Evolutionary conservation across 2,888 invertebrate genomes (phyloP), one percentile per base, ranked within the genome.

Genomic region (Aromia moschata): DNA sequence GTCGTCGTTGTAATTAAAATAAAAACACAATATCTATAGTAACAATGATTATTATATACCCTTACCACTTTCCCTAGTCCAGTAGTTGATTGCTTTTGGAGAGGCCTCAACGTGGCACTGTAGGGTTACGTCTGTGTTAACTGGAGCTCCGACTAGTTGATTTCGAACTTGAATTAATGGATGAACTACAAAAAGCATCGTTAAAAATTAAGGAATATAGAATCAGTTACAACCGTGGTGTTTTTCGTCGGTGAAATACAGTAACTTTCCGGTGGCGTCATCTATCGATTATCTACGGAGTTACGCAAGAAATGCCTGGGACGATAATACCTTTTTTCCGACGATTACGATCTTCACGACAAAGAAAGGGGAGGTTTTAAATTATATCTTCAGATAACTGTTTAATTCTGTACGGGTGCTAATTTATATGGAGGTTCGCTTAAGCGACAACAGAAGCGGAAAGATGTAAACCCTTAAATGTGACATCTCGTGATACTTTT

Each of bases 31-130:
- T n/a, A n/a, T n/a, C n/a, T n/a, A n/a, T n/a, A n/a, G n/a, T n/a
- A n/a, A n/a, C n/a, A n/a, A n/a, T 45, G 18, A 52, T 36, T 53
- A 45, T 53, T 36, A 58, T 49, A 49, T 55, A 33, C 58, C 79
- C 86, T 86, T 82, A 94, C 94, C 93, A 75, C 90, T 91, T 80
- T 93, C 93, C 77, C 93, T 88, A 62, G 92, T 94, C 94, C 94
- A 94, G 82, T 93, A 94, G 86, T 94, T 94, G 84, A 95, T 94
- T 77, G 94, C 93, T 82, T 93, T 94, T 31, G 94, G 94, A 56
- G 94, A 94, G 56, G 95, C 94, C 80, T 95, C 95, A 58, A 94
- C 94, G 79, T 92, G 90, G 73, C 87, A 87, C 80, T 93, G 91
- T 72, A 95, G 85, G 60, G 90, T 91, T 77, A 94, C 93, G 81